Evolutionary conservation across 2,113 vertebrate genomes (phyloP), one percentile per base, ranked within the genome.

Genomic region (Nibea coibor): DNA sequence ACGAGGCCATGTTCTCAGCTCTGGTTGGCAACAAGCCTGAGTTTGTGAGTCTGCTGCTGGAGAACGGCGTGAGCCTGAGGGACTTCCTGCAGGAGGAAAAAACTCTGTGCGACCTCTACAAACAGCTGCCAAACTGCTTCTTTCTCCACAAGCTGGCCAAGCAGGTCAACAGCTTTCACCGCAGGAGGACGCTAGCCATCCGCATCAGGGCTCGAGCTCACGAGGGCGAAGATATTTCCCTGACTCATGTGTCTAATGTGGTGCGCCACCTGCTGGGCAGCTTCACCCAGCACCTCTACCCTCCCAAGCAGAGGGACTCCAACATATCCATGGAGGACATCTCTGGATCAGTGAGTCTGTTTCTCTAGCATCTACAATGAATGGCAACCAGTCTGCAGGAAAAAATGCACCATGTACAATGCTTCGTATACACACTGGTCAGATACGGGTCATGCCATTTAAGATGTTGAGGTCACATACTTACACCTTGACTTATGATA

Each of bases 11-110:
- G 97, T 93, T 94, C 9, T 97, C 96, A 0, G 97, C 98, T 20
- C 95, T 99, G 78, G 94, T 97, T 68, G 94, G 96, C 81, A 95
- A 98, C 94, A 98, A 97, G 87, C 96, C 97, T 0, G 94, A 96
- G 75, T 99, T 99, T 69, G 97, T 98, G 84, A 96, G 93, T 82
- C 96, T 99, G 31, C 96, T 99, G 87, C 93, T 99, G 92, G 98
- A 98, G 87, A 96, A 97, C 2, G 98, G 97, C 1, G 95, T 99
- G 86, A 93, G 43, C 47, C 91, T 99, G 66, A 89, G 94, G 72
- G 96, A 97, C 16, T 96, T 98, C 53, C 96, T 96, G 84, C 92
- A 95, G 10, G 83, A 92, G 42, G 93, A 94, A 78, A 92, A 96
- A 50, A 96, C 90, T 0, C 92, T 99, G 63, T 77, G 93, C 8